Evolutionary conservation across 2,797 vertebrate species (phyloP), one percentile per base, ranked within the genome.

Genomic region (Sylvia borin): DNA sequence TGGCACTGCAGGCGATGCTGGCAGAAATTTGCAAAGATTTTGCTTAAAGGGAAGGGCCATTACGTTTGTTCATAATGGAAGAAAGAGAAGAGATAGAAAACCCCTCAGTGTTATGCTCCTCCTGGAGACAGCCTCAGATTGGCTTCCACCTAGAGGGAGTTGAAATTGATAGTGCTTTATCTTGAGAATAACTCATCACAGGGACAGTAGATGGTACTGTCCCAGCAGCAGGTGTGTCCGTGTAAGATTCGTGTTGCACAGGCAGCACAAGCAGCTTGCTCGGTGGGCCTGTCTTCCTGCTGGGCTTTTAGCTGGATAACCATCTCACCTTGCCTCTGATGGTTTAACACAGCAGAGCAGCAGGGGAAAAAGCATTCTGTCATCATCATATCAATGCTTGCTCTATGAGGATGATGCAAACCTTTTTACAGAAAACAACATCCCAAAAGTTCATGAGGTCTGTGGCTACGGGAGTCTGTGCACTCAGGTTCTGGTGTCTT

Each of bases 51-150:
- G 27, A 71, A 61, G 3, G 2, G 5, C 40, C 2, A 4, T 53
- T 74, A 8, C 0, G 1, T 85, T 65, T 62, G 6, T 43, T 42
- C 0, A 0, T 31, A 62, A 47, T 8, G 8, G 27, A 73, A 85
- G 38, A 67, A 82, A 48, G 14, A 45, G 14, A 45, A 65, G 9
- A 85, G 40, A 36, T 19, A 50, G 9, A 45, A 73, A 40, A 27
- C 45, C 4, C 4, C 18, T 55, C 13, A 8, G 20, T 42, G 5
- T 24, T 48, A 26, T 0, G 2, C 6, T 13, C 3, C 10, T 66
- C 17, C 40, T 82, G 0, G 0, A 62, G 50, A n/a, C 20, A 45
- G 20, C 29, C 27, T 85, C 0, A 0, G n/a, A 31, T 36, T 3
- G 3, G 12, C 11, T 85, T 73, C 18, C 36, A 25, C 31, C 24